Percentiles rank a stretch among this genome's conserved stretches.
phyloP scores from a whole-genome alignment of 2,113 vertebrate genomes.

The Pteropus alecto region DNA sequence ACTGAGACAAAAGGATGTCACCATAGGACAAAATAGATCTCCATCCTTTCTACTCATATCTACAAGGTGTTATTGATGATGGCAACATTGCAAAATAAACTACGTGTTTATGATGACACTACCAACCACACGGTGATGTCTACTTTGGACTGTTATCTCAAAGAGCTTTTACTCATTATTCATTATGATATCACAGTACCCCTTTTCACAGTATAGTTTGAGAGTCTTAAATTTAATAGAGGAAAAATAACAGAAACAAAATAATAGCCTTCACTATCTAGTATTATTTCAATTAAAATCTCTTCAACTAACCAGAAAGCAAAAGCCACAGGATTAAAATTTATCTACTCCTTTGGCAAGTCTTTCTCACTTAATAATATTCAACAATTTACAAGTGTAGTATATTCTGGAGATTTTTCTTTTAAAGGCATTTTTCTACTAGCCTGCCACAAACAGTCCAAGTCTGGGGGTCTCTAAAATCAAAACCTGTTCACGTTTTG shows the following conservation, averaged over 20 bases:
- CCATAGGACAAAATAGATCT: constrained; percentile 56
- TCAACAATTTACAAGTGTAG: background rate
- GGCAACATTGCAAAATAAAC: background rate
- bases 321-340: background rate
- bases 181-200: background rate
- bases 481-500: background rate
- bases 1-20: constrained; percentile 75
- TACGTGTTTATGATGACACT: background rate
- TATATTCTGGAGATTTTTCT: background rate
- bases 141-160: background rate
- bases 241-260: constrained; percentile 11
- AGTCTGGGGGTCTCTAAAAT: background rate
- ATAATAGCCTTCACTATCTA: background rate
- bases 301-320: constrained; percentile 1
- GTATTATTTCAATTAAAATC: background rate
- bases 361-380: background rate
- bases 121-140: background rate
- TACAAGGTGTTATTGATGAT: background rate
- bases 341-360: background rate
- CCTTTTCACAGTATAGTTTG: background rate
- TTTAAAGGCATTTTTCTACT: background rate
- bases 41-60: background rate
- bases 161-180: background rate
- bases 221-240: background rate
- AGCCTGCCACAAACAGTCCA: background rate